phyloP scores from a whole-genome alignment of 2,888 invertebrate species.

The Tortrix viridana region DNA sequence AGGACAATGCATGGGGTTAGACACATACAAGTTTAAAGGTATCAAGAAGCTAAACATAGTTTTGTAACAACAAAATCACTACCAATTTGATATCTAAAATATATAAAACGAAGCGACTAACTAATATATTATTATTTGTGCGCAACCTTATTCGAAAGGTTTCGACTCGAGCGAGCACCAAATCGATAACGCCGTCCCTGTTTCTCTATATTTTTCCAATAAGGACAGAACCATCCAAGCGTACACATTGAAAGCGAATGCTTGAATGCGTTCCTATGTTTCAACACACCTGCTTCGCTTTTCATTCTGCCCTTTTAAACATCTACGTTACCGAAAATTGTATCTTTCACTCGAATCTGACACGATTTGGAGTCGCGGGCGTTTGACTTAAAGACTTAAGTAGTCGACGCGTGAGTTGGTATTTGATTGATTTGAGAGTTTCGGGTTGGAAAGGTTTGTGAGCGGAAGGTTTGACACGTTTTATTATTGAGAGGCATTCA shows the following conservation, averaged over 20 bases:
- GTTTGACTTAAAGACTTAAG: constrained; percentile 31
- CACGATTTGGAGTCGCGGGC: constrained; percentile 14
- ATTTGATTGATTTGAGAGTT: constrained; percentile 30
- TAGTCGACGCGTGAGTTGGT: constrained; percentile 34
- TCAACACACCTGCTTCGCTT: constrained; percentile 49
- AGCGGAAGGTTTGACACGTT: constrained; percentile 22
- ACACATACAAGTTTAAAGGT: too few relatives aligned
- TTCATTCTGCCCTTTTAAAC: constrained; percentile 36
- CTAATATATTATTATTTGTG: constrained; percentile 35
- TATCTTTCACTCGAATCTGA: neutral
- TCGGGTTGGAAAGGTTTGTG: constrained; percentile 20
- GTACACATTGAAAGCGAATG: constrained; percentile 47
- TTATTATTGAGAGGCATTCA: constrained; percentile 8
- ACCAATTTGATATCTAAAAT: too few relatives aligned
- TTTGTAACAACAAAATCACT: too few relatives aligned
- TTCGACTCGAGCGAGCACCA: constrained; percentile 37
- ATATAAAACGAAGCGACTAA: constrained; percentile 22
- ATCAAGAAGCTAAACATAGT: too few relatives aligned
- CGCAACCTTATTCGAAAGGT: constrained; percentile 30
- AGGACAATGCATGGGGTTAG: too few relatives aligned
- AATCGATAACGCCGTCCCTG: constrained; percentile 43
- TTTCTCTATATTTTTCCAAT: constrained; percentile 52
- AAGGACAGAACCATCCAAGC: constrained; percentile 48
- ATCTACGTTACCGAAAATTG: constrained; percentile 10
- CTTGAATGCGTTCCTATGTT: constrained; percentile 48